phyloP scores from a whole-genome alignment of 2,113 vertebrate species.

The Theropithecus gelada region DNA sequence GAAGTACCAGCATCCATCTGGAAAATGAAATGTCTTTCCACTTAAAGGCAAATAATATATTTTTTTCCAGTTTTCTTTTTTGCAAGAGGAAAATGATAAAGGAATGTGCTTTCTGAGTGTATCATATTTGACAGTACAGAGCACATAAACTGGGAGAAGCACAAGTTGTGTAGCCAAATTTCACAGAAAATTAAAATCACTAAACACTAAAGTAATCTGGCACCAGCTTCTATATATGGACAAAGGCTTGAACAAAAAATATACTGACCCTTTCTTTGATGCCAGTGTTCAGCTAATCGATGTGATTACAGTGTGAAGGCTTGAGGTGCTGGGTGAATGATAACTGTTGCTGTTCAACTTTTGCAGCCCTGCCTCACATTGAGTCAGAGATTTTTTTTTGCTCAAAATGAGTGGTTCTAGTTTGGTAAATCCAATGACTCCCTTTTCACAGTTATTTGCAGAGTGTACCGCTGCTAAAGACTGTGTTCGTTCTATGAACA shows the following conservation, averaged over 20 bases:
- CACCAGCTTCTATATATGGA: background rate
- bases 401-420: background rate
- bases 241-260: background rate
- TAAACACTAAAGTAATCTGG: background rate
- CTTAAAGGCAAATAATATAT: constrained; percentile 25
- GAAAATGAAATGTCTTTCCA: constrained; percentile 69
- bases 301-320: background rate
- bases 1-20: constrained; percentile 72
- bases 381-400: background rate
- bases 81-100: constrained; percentile 46
- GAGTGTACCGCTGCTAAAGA: background rate
- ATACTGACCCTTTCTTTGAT: background rate
- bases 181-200: constrained; percentile 6
- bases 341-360: background rate
- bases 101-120: constrained; percentile 18
- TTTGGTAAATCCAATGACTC: background rate
- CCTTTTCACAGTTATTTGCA: background rate
- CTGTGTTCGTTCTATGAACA: background rate
- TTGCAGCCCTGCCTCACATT: background rate
- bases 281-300: background rate
- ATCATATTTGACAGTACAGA: background rate
- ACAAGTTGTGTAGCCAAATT: background rate
- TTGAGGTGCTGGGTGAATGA: background rate
- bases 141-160: background rate
- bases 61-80: constrained; percentile 46